phyloP scores from a whole-genome alignment of 2,113 vertebrate genomes.

The Sylvilagus bachmani region DNA sequence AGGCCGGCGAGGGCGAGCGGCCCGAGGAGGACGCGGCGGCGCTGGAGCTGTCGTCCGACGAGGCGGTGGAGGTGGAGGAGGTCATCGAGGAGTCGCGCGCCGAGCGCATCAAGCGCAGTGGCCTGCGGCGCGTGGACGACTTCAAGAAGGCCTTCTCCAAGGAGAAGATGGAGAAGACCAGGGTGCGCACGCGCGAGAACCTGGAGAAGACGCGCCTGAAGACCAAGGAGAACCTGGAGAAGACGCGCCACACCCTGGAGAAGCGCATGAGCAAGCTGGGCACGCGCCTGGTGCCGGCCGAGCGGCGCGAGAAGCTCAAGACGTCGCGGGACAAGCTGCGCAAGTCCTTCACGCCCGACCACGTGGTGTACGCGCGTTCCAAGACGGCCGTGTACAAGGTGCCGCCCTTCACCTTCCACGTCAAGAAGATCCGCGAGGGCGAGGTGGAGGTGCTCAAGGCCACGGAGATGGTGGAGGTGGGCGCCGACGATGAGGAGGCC shows the following conservation, averaged over 20 bases:
- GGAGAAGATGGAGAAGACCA: slow-evolving; percentile 96
- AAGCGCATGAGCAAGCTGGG: slow-evolving; percentile 97
- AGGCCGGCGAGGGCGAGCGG: slow-evolving; percentile 87
- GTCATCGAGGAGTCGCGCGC: slow-evolving; percentile 96
- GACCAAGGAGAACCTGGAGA: slow-evolving; percentile 97
- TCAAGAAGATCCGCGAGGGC: slow-evolving; percentile 98
- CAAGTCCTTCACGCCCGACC: slow-evolving; percentile 97
- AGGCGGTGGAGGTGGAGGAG: slow-evolving; percentile 97
- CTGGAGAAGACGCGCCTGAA: slow-evolving; percentile 95
- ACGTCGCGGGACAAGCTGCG: slow-evolving; percentile 95
- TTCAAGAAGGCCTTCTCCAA: slow-evolving; percentile 99
- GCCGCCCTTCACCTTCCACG: slow-evolving; percentile 98
- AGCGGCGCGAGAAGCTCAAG: slow-evolving; percentile 96
- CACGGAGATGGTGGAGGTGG: slow-evolving; percentile 94
- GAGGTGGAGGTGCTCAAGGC: slow-evolving; percentile 92
- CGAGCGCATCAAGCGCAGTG: slow-evolving; percentile 94
- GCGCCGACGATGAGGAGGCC: slow-evolving; percentile 85
- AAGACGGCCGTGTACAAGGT: slow-evolving; percentile 97
- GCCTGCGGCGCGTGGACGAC: slow-evolving; percentile 95
- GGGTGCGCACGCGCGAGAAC: slow-evolving; percentile 91
- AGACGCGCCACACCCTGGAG: slow-evolving; percentile 95
- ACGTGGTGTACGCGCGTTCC: slow-evolving; percentile 93
- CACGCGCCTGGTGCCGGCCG: slow-evolving; percentile 94
- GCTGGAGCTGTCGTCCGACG: slow-evolving; percentile 92
- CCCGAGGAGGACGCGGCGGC: slow-evolving; percentile 89